Base-by-base conservation (phyloP, 2,888 invertebrate genomes). In the Chaitophorus viminalis region DNA sequence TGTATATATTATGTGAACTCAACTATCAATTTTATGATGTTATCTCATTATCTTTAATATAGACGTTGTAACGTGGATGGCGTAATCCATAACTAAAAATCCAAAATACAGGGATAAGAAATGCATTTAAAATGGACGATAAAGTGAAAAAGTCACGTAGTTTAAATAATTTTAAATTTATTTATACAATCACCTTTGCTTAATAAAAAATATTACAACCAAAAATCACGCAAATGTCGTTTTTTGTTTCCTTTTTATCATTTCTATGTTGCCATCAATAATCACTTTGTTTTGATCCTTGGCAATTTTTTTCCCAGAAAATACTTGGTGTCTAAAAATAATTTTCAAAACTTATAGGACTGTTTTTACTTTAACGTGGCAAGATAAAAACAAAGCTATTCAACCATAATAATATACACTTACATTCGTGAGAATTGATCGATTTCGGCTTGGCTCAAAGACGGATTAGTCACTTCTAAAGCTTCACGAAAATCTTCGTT, bases 371-470 rank as follows among this genome's bases (percentile, higher is more conserved):
- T 68, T 3, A 25, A 68, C 25, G 29, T 11, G 68, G 4, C 11
- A 68, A 68, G 36, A 11, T 39, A 39, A 46, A 14, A 46, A 14
- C 46, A 36, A 36, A 3, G 36, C 6, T 25, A 3, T 3, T 60
- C 31, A 36, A 33, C 29, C 29, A 75, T 14, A 29, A 39, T 25
- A 88, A 25, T 65, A 65, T 21, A 77, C 77, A 93, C 95, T 94
- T 92, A 97, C 96, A 96, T 95, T 91, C 92, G 93, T 90, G 95
- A 93, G 91, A 96, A 97, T 92, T 95, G 96, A 29, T 91, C 90
- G 89, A 94, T 93, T 91, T 97, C 97, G 52, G 93, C 92, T 29
- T 91, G 91, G 9, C 95, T 94, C 6, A 98, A 93, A 1, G 97
- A 97, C 0, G 97, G 97, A 88, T 94, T 94, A 54, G 96, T 96